Base-by-base conservation (phyloP, 2,797 vertebrate genomes). In the Enteromius argenteus region DNA sequence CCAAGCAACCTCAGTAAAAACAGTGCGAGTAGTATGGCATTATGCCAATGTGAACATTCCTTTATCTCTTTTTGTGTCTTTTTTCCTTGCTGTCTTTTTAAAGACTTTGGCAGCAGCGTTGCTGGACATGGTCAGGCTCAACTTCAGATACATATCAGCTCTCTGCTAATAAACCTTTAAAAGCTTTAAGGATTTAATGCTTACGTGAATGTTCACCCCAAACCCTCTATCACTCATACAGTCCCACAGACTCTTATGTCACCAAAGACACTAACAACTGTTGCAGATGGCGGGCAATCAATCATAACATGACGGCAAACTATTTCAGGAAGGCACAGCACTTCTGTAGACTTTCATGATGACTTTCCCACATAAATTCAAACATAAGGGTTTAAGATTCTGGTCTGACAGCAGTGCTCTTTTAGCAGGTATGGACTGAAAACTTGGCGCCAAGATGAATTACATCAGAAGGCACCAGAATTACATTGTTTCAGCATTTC, bases 131-230 rank as follows among this genome's bases (percentile, higher is more conserved):
- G 90, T 88, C 86, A 88, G 90, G 76, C 87, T 91, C 78, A 80
- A 90, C 92, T 92, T 82, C 91, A 93, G 91, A 93, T 93, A 91
- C 85, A 89, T 92, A 93, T 93, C 91, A 89, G 86, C 86, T 86
- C 92, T 93, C 80, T 89, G 87, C 87, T 90, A 90, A 92, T 94
- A 94, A 93, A 93, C 92, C 92, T 93, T 81, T 79, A 81, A 89
- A 88, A 87, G 83, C 83, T 86, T 87, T 75, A 89, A 90, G 83
- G 81, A 88, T 90, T 79, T 79, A 88, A 84, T 66, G 85, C 86
- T 89, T 86, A 79, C 1, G 44, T 90, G 76, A 91, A 89, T 83
- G 84, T 27, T 42, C 21, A 27, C 1, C 53, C 14, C 27, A 78
- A 11, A 51, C 32, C 51, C 51, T 67, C 32, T 4, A 19, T 69